phyloP scores from a whole-genome alignment of 2,113 vertebrate species.

The Tetrao urogallus region DNA sequence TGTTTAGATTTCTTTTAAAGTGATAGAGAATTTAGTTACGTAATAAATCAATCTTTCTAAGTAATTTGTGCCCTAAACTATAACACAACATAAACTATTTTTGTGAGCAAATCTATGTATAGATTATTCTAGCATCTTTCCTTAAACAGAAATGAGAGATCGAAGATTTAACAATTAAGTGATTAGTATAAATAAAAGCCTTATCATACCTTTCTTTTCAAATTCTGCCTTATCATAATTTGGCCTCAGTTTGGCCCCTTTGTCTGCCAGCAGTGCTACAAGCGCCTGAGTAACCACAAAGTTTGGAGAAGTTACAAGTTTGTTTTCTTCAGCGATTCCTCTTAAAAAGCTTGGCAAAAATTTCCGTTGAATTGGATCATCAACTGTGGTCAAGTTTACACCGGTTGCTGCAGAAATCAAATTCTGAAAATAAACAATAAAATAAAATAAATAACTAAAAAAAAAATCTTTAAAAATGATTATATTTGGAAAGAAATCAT shows the following conservation, averaged over 20 bases:
- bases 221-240: conserved; percentile 92
- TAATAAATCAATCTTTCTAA: background rate
- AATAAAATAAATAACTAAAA: background rate
- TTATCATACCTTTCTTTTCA: conserved; percentile 92
- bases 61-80: background rate
- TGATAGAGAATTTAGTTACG: background rate
- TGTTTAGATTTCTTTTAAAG: fast-evolving
- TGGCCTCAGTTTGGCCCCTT: conserved; percentile 91
- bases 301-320: conserved; percentile 95
- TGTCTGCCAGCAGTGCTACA: conserved; percentile 94
- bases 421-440: conserved; percentile 82
- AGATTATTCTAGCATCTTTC: background rate
- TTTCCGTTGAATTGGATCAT: conserved; percentile 96
- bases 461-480: background rate
- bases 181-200: background rate
- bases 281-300: conserved; percentile 98
- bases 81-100: background rate
- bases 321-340: conserved; percentile 95
- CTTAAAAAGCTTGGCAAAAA: conserved; percentile 96
- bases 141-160: background rate
- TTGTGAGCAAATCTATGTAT: background rate
- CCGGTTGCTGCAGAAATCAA: conserved; percentile 97
- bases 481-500: background rate
- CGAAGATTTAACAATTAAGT: background rate
- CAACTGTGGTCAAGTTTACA: conserved; percentile 95